These are phyloP conservation scores for Hystrix cristata DNA, from an alignment of 2,113 vertebrate genomes.

Conservation along the genomic window DNA sequence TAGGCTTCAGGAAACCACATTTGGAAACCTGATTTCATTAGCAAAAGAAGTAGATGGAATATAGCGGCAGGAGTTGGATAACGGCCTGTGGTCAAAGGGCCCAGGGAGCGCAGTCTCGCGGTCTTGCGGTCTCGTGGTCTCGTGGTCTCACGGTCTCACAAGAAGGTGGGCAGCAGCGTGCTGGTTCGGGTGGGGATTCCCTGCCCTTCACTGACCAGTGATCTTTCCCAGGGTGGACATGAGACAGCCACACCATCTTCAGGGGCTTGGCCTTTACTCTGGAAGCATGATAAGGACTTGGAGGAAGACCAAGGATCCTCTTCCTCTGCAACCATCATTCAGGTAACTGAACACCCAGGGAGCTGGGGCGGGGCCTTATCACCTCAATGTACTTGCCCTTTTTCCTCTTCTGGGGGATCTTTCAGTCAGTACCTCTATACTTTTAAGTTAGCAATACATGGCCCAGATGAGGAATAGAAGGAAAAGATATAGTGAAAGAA, in stretches of 20 bases:
- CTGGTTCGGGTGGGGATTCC: background rate
- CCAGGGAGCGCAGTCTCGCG: background rate
- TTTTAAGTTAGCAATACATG: background rate
- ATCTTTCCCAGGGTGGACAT: conserved; percentile 84
- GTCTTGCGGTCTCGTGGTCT: too few species aligned
- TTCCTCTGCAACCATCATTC: conserved; percentile 85
- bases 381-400: too few species aligned
- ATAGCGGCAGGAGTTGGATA: background rate
- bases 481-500: background rate
- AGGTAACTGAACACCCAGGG: conserved; percentile 43
- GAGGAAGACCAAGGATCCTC: conserved; percentile 83
- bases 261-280: conserved; percentile 64
- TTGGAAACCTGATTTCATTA: conserved; percentile 2
- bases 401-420: background rate
- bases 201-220: conserved; percentile 69
- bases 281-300: conserved; percentile 67
- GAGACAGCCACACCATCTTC: conserved; percentile 59
- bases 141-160: too few species aligned
- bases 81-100: background rate
- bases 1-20: background rate
- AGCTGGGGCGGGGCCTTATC: too few species aligned
- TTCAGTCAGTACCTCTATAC: background rate
- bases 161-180: too few species aligned
- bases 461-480: background rate
- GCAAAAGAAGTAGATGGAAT: background rate